Base-by-base conservation (phyloP, 1,140 invertebrate genomes). In the Procambarus virginalis region DNA sequence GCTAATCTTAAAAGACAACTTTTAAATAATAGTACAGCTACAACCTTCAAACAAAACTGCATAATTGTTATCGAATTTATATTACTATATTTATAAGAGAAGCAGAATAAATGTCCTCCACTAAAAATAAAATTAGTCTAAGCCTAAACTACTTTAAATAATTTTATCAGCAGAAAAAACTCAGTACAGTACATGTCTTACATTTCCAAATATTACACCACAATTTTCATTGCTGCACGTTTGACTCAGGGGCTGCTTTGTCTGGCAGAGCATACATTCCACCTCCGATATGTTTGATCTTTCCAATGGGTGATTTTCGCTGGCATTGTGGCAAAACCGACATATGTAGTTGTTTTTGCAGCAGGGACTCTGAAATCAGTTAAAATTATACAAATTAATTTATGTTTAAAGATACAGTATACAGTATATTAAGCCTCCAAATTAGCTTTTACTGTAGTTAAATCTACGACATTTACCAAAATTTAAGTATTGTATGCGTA, bases 321-420 rank as follows among this genome's bases (percentile, higher is more conserved):
- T 96, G 92, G 97, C 97, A 94, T 98, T 97, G 93, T 98, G 97
- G 93, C 97, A 98, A 93, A 97, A 97, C 51, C 97, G 95, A 93
- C 97, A 98, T 88, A 96, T 96, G 93, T 98, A 98, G 2, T 97
- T 95, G 93, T 97, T 97, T 92, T 96, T 96, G 94, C 97, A 98
- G 93, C 97, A 98, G 82, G 97, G 97, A 48, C 97, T 96, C 97
- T 98, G 93, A 89, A 88, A 83, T 45, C 22, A 85, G 22, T 22
- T 34, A 34, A 70, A 70, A 64, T 20, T 3, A 14, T 20, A 14
- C 17, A 17, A 64, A 64, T 64, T 64, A 3, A 64, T 14, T 64
- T 20, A 14, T 64, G 55, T 9, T 8, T 8, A 58, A 12, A 64
- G 3, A 64, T 14, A 10, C 60, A 64, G 60, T 64, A 64, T 3